A percentile compares a stretch with the other conserved stretches of the same genome.
Conservation (phyloP, 2,888 invertebrate species). For the Endotricha flammealis region DNA sequence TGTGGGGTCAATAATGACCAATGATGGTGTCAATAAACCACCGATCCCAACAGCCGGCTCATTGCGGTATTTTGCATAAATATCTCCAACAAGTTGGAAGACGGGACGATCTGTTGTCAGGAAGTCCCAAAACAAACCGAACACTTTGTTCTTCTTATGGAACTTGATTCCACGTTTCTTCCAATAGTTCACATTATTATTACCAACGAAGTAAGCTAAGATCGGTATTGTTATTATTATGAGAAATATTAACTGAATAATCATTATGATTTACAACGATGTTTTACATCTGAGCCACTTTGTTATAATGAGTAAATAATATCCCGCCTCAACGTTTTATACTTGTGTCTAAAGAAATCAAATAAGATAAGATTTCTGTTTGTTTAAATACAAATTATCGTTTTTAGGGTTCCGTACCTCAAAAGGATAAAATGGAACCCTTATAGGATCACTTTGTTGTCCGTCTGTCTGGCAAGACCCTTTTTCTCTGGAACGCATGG, state of each 20-base stretch:
- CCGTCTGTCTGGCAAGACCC: no score
- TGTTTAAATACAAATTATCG: no score
- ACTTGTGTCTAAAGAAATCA: no score
- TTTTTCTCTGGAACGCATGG: no score
- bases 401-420: no score
- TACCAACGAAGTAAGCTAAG: constrained; percentile 7
- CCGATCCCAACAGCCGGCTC: constrained; percentile 30
- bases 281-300: no score
- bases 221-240: background rate
- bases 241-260: background rate
- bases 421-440: no score
- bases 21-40: constrained; percentile 19
- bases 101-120: constrained; percentile 21
- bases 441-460: no score
- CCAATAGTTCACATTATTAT: constrained; percentile 39
- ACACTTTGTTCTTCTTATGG: constrained; percentile 23
- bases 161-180: constrained; percentile 33
- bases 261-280: no score
- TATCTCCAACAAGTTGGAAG: constrained; percentile 22
- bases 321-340: no score
- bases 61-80: constrained; percentile 26
- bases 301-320: no score
- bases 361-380: no score
- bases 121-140: constrained; percentile 32
- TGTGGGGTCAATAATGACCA: constrained; percentile 35